A percentile compares a stretch with the other conserved stretches of the same genome.
These are phyloP conservation scores for Hystrix cristata DNA, from an alignment of 2,113 vertebrate genomes.

Conservation along the genomic window DNA sequence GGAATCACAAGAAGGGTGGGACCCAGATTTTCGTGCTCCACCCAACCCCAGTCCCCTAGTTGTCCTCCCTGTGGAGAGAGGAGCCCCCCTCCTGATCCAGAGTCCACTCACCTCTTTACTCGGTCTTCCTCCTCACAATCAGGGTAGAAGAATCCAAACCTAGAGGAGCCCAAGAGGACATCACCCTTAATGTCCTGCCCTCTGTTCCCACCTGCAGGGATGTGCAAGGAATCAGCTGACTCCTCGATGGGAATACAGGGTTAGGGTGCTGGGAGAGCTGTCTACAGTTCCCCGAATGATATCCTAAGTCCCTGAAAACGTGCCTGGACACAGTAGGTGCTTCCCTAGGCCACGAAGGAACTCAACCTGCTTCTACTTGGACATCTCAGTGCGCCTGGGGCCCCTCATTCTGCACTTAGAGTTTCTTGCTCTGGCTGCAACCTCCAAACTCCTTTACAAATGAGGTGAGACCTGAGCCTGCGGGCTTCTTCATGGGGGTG, in stretches of 20 bases:
- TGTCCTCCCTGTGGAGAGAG: neutral
- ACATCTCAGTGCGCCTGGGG: neutral
- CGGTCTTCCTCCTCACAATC: fast-evolving
- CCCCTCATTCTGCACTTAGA: neutral
- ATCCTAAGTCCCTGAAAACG: neutral
- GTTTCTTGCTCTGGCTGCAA: neutral
- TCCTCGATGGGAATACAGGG: neutral
- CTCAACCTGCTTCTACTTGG: neutral
- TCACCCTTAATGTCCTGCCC: neutral
- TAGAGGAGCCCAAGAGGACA: neutral
- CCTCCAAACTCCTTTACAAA: neutral
- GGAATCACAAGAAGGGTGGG: neutral
- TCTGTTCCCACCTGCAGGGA: neutral
- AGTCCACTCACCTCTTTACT: neutral
- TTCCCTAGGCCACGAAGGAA: neutral
- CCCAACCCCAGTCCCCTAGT: too few species aligned
- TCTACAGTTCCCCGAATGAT: neutral
- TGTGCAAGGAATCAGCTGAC: neutral
- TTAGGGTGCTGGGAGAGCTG: neutral
- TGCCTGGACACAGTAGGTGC: neutral
- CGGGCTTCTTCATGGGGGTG: neutral
- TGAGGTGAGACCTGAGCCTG: neutral
- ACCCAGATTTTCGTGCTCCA: too few species aligned
- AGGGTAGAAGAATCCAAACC: neutral
- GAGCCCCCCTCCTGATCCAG: neutral